phyloP scores from a whole-genome alignment of 2,888 invertebrate species.

The Calliopum simillimum region DNA sequence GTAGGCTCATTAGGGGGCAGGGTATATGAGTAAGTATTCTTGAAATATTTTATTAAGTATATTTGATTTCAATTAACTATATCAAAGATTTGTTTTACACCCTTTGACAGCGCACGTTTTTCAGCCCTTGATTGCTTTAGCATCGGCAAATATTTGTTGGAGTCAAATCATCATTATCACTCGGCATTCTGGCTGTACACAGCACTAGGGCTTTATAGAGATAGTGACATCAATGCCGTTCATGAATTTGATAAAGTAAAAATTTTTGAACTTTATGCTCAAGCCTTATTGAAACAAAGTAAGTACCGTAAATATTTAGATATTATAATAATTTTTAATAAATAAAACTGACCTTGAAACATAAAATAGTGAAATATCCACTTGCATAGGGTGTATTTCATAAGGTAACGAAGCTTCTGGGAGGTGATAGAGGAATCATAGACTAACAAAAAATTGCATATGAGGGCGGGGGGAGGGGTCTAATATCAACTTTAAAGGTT shows the following conservation, averaged over 20 bases:
- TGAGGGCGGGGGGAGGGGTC: too few relatives aligned
- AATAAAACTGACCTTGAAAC: too few relatives aligned
- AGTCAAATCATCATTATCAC: constrained; percentile 37
- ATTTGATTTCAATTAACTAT: background rate
- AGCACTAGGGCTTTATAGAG: constrained; percentile 38
- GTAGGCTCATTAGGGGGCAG: constrained; percentile 84
- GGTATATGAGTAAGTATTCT: constrained; percentile 73
- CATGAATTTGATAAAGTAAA: constrained; percentile 41
- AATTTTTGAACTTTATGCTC: constrained; percentile 53
- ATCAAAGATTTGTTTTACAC: background rate
- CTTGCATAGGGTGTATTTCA: too few relatives aligned
- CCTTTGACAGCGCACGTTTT: constrained; percentile 48
- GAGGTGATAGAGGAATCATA: too few relatives aligned
- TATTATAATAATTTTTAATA: too few relatives aligned
- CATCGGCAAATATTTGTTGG: constrained; percentile 50
- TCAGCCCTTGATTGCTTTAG: constrained; percentile 51
- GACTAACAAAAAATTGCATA: too few relatives aligned
- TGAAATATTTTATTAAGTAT: background rate
- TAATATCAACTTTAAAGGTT: too few relatives aligned
- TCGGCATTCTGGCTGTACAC: constrained; percentile 51
- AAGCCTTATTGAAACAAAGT: constrained; percentile 55
- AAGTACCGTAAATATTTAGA: too few relatives aligned
- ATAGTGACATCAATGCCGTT: constrained; percentile 19
- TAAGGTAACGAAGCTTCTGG: too few relatives aligned
- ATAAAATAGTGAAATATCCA: too few relatives aligned